These are phyloP conservation scores for Loris lydekkerianus DNA, from an alignment of 2,797 vertebrate genomes.

Conservation along the genomic window DNA sequence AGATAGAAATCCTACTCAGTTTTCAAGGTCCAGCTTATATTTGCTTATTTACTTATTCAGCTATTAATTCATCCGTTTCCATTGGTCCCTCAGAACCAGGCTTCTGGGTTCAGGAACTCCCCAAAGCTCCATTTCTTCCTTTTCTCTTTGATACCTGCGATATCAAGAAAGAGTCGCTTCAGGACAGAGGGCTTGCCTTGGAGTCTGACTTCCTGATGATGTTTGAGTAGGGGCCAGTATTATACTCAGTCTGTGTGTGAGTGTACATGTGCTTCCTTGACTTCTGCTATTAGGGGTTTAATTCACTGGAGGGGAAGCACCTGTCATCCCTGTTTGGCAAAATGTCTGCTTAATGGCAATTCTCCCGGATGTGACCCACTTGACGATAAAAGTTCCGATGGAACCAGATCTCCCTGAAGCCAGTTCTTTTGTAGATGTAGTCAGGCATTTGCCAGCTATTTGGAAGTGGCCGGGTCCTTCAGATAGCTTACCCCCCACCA, in stretches of 20 bases:
- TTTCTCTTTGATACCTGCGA: conserved; percentile 54
- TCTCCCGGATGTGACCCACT: conserved; percentile 67
- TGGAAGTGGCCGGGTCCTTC: conserved; percentile 60
- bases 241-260: conserved; percentile 55
- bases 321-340: conserved; percentile 79
- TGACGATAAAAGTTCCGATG: conserved; percentile 46
- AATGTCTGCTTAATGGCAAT: conserved; percentile 64
- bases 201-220: conserved; percentile 76
- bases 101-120: conserved; percentile 6
- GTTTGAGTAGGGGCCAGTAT: conserved; percentile 79
- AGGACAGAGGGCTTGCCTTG: conserved; percentile 78
- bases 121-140: neutral
- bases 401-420: neutral
- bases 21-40: neutral
- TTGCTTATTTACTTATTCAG: neutral
- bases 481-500: neutral
- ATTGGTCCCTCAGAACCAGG: neutral
- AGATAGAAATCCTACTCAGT: neutral
- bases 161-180: conserved; percentile 65
- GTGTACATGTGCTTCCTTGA: conserved; percentile 73
- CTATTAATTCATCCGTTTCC: neutral
- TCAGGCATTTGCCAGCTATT: conserved; percentile 44
- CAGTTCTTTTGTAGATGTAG: neutral
- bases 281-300: conserved; percentile 61
- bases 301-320: conserved; percentile 84